A percentile compares a stretch with the other conserved stretches of the same genome.
Evolutionary conservation across 2,113 vertebrate genomes (phyloP).

Genomic region (Alectura lathami): DNA sequence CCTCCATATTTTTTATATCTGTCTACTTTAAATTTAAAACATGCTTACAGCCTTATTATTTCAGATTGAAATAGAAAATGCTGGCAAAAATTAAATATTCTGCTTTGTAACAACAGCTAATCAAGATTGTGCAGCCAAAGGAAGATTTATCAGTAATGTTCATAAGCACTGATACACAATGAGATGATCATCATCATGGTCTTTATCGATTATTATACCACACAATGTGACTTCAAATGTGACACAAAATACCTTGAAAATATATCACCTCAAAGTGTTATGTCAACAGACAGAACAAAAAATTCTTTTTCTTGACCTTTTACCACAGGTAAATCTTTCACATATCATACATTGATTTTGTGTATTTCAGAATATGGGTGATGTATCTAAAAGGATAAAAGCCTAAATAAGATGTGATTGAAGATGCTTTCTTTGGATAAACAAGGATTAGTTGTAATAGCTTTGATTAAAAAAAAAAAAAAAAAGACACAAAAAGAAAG

Average conservation of each 20-base stretch:
- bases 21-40: slow-evolving; percentile 21
- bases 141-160: not conserved
- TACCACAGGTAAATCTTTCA: slow-evolving; percentile 26
- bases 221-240: slow-evolving; percentile 11
- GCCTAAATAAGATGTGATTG: not conserved
- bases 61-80: not conserved
- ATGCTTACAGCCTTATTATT: not conserved
- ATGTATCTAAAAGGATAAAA: slow-evolving; percentile 9
- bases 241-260: slow-evolving; percentile 19
- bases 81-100: not conserved
- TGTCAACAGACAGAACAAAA: slow-evolving; percentile 38
- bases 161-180: not conserved
- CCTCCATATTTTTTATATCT: not conserved
- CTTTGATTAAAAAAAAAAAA: not conserved
- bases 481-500: not conserved
- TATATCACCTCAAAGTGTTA: slow-evolving; percentile 23
- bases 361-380: slow-evolving; percentile 17
- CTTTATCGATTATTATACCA: slow-evolving; percentile 41
- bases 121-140: not conserved
- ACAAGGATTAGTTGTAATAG: not conserved
- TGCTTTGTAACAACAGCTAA: not conserved
- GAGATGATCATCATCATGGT: not conserved
- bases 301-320: slow-evolving; percentile 41
- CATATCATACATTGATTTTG: slow-evolving; percentile 47
- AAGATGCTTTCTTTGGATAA: not conserved